A percentile compares a stretch with the other conserved stretches of the same genome.
These are phyloP conservation scores for Astropecten irregularis DNA, from an alignment of 53 echinoderm and acorn worm species.

Conservation along the genomic window DNA sequence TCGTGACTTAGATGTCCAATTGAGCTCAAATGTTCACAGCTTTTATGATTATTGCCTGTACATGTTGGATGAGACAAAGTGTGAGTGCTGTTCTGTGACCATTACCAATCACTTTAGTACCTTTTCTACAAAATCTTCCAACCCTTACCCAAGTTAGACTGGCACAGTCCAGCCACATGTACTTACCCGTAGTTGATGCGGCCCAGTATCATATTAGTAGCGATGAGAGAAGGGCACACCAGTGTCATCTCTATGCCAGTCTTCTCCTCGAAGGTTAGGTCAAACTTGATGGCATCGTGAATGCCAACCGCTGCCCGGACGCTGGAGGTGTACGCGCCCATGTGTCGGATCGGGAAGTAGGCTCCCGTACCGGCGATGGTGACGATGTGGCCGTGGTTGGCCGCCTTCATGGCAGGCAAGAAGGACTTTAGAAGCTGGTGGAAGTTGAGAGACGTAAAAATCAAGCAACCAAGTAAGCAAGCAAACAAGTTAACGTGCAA, in stretches of 20 bases:
- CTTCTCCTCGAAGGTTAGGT: constrained; percentile 42
- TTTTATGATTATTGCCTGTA: too few species aligned
- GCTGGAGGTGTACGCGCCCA: constrained; percentile 85
- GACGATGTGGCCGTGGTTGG: constrained; percentile 91
- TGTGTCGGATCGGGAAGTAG: constrained; percentile 51
- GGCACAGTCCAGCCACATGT: too few species aligned
- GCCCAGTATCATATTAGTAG: neutral
- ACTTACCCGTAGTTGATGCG: constrained; percentile 8
- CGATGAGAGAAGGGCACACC: neutral
- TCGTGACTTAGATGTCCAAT: too few species aligned
- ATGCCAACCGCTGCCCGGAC: constrained; percentile 83
- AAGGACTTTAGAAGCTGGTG: constrained; percentile 92
- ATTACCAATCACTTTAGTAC: too few species aligned
- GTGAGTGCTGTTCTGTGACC: too few species aligned
- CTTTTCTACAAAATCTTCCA: too few species aligned
- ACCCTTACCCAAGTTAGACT: too few species aligned
- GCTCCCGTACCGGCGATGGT: constrained; percentile 87
- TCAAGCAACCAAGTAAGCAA: too few species aligned
- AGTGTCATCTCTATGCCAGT: constrained; percentile 9
- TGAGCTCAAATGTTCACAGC: too few species aligned
- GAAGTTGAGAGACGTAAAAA: too few species aligned
- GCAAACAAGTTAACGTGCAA: too few species aligned
- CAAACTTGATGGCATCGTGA: constrained; percentile 76
- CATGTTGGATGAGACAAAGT: too few species aligned
- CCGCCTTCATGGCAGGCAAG: constrained; percentile 81